Percentiles rank a stretch among this genome's conserved stretches.
Conservation (phyloP, 1,140 invertebrate genomes). For the Drosophila kanapiae region DNA sequence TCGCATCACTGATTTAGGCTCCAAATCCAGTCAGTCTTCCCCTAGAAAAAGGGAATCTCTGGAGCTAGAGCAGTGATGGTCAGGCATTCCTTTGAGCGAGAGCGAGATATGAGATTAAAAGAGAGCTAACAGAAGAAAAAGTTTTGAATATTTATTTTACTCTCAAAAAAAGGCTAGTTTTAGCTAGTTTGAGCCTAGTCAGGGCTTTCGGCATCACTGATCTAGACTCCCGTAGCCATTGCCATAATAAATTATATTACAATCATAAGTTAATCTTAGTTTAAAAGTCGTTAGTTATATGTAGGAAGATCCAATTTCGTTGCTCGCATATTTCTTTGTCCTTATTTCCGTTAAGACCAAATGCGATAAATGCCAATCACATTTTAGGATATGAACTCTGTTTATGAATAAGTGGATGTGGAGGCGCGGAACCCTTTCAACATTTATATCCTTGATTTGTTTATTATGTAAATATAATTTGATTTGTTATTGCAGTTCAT, state of each 20-base stretch:
- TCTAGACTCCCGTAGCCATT: constrained; percentile 8
- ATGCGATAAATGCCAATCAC: constrained; percentile 17
- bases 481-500: constrained; percentile 71
- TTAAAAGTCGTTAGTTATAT: not conserved
- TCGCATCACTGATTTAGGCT: no score
- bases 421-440: constrained; percentile 15
- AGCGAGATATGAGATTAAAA: no score
- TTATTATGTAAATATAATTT: constrained; percentile 80
- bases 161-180: no score
- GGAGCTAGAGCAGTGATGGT: no score
- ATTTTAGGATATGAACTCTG: constrained; percentile 30
- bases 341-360: constrained; percentile 11
- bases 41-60: no score
- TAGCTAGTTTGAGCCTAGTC: no score
- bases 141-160: no score
- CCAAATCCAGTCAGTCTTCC: no score
- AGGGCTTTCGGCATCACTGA: not conserved
- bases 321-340: not conserved
- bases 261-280: constrained; percentile 28
- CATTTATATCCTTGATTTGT: constrained; percentile 53
- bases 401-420: constrained; percentile 15
- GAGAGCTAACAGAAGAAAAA: no score
- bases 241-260: constrained; percentile 19
- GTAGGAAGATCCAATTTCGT: constrained; percentile 18
- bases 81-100: no score